Evolutionary conservation across 2,888 invertebrate species (phyloP), one percentile per base, ranked within the genome.

Genomic region (Stenichneumon culpator): DNA sequence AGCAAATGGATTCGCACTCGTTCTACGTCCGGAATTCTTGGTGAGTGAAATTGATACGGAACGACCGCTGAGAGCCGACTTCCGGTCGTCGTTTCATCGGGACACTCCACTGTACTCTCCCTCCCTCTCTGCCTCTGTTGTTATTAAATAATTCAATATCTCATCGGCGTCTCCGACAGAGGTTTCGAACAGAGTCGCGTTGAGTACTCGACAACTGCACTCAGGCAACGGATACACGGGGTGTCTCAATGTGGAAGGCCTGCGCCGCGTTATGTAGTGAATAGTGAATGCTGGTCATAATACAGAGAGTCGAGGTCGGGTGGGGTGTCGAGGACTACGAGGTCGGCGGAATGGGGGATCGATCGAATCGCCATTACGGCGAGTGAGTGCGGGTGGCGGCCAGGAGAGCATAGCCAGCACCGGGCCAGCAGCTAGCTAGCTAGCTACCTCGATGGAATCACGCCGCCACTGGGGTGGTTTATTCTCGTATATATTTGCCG

Each of bases 311-410:
- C 69, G 74, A 22, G 77, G 60, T 63, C 16, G 82, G 91, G 90
- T 89, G 88, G 87, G 90, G 85, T 81, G 82, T 81, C 74, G 80
- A 74, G 63, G 60, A 75, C 75, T 75, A 52, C 79, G 85, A 79
- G 75, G 67, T 68, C 74, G 88, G 86, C 69, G 86, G 77, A 83
- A 84, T 70, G 81, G 89, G 89, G 88, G 90, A 93, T 93, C 93
- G 93, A 94, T 94, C 92, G 93, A 90, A 93, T 93, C 92, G 92
- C 93, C 93, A 94, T 93, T 93, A 93, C 91, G 89, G 88, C 88
- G 92, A 92, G 92, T 90, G 93, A 92, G 92, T 91, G 91, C 87
- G 86, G 78, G 81, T 60, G 82, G 79, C 36, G 74, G 69, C 79
- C 72, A 50, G 70, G 50, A 84, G 78, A 65, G 65, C n/a, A 44